A percentile compares a stretch with the other conserved stretches of the same genome.
These are phyloP conservation scores for Bhutanitis thaidina DNA, from an alignment of 2,888 invertebrate genomes.

Conservation along the genomic window DNA sequence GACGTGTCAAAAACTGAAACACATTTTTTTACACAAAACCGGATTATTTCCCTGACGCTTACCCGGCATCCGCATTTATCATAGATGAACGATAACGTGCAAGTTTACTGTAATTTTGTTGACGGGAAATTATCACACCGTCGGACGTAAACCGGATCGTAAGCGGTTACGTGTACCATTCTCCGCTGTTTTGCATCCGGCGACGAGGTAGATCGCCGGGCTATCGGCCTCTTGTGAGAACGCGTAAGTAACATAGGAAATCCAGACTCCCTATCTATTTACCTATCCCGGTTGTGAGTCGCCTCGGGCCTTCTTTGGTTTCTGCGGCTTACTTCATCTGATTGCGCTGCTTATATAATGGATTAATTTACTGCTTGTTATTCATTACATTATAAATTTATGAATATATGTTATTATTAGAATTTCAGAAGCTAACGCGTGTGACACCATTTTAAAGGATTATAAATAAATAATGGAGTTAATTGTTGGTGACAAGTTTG, in stretches of 20 bases:
- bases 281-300: constrained; percentile 9
- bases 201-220: constrained; percentile 32
- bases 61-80: constrained; percentile 16
- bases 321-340: constrained; percentile 11
- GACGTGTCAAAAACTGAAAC: too few species aligned
- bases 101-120: constrained; percentile 35
- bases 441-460: too few species aligned
- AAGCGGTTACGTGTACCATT: constrained; percentile 18
- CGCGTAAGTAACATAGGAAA: constrained; percentile 20
- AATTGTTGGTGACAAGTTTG: too few species aligned
- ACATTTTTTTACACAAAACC: neutral
- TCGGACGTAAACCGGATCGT: constrained; percentile 38
- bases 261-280: constrained; percentile 16
- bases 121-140: constrained; percentile 49
- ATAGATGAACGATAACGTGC: constrained; percentile 26
- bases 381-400: too few species aligned
- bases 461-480: too few species aligned
- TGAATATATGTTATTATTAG: too few species aligned
- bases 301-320: constrained; percentile 14
- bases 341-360: neutral
- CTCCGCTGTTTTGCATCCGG: constrained; percentile 43
- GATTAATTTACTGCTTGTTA: too few species aligned
- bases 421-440: too few species aligned
- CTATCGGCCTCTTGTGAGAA: constrained; percentile 18
- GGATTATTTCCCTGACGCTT: constrained; percentile 3